phyloP scores from a whole-genome alignment of 2,113 vertebrate genomes.

The Grus americana region DNA sequence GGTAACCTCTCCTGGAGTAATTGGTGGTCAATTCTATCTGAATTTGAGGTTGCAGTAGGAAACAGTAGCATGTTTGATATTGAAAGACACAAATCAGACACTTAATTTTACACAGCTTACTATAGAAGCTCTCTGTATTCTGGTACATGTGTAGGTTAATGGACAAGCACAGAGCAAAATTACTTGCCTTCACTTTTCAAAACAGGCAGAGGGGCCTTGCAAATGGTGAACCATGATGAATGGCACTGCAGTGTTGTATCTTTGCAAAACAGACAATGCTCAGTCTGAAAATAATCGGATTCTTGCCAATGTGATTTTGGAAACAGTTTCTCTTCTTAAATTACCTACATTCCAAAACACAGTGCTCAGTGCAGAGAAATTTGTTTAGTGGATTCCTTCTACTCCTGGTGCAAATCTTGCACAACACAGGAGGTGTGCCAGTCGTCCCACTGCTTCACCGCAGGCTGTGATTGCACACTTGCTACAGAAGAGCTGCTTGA shows the following conservation, averaged over 20 bases:
- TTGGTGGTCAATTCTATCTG: not conserved
- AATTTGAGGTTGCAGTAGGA: not conserved
- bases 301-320: not conserved
- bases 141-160: not conserved
- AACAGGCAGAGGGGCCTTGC: slow-evolving; percentile 9
- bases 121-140: not conserved
- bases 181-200: not conserved
- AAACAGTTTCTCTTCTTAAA: not conserved
- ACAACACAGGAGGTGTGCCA: not conserved
- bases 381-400: not conserved
- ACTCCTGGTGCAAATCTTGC: not conserved
- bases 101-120: not conserved
- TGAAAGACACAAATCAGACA: not conserved
- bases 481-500: not conserved
- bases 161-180: not conserved
- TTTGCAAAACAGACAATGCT: not conserved
- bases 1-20: not conserved
- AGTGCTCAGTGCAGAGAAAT: not conserved
- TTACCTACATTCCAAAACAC: not conserved
- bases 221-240: not conserved
- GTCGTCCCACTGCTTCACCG: not conserved
- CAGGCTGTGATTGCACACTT: not conserved
- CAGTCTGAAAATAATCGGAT: not conserved
- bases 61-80: not conserved
- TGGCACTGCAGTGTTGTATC: not conserved